Percentiles rank a stretch among this genome's conserved stretches.
phyloP scores from a whole-genome alignment of 2,888 invertebrate genomes.

The Ryuthela nishihirai region DNA sequence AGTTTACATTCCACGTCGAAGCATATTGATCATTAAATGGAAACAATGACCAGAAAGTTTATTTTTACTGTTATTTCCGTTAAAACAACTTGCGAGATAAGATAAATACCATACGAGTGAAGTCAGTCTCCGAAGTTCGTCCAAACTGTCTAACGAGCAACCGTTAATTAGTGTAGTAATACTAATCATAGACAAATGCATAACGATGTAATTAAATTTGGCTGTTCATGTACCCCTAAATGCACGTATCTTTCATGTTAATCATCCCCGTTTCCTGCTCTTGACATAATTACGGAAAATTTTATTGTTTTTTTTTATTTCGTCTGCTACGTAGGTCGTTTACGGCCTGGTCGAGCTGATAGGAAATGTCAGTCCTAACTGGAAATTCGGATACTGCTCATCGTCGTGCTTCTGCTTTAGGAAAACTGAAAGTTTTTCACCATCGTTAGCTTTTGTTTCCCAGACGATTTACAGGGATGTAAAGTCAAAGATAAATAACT shows the following conservation, averaged over 20 bases:
- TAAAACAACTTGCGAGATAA: conserved; percentile 34
- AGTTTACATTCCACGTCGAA: no score
- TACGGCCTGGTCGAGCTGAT: no score
- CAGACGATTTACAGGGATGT: no score
- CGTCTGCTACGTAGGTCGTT: no score
- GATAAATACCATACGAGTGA: conserved; percentile 7
- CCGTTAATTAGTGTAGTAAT: conserved; percentile 37
- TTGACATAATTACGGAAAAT: conserved; percentile 20
- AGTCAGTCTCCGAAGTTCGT: conserved; percentile 27
- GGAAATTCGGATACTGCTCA: no score
- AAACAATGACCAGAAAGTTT: no score
- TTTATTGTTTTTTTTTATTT: neutral
- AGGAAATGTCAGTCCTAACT: no score
- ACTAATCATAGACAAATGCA: conserved; percentile 38
- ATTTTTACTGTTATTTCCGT: conserved; percentile 35
- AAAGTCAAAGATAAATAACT: no score
- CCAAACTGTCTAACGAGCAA: conserved; percentile 14
- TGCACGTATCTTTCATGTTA: conserved; percentile 19
- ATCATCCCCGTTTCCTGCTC: conserved; percentile 32
- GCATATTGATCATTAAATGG: neutral
- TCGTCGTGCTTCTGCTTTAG: no score
- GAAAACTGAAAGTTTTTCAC: no score
- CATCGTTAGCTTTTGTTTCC: no score
- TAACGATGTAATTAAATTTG: conserved; percentile 33
- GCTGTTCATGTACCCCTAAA: conserved; percentile 16